These are phyloP conservation scores for Rotaria socialis DNA, from an alignment of 2,888 invertebrate genomes.

Conservation along the genomic window DNA sequence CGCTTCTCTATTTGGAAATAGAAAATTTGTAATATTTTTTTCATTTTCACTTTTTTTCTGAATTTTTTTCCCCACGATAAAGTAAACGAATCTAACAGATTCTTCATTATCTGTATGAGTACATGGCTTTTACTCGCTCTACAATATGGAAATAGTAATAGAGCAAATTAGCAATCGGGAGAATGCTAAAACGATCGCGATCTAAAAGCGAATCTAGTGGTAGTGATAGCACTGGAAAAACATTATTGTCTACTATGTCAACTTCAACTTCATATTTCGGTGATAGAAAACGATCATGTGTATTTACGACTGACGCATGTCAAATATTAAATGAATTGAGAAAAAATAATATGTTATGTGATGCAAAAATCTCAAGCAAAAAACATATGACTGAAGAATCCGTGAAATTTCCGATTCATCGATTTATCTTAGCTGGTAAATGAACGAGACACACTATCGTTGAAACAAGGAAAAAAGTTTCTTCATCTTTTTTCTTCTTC, in stretches of 20 bases:
- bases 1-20: no score
- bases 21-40: not conserved
- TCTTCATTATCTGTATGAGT: no score
- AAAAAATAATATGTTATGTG: constrained; percentile 37
- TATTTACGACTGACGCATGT: constrained; percentile 20
- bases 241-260: not conserved
- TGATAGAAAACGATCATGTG: not conserved
- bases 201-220: not conserved
- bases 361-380: not conserved
- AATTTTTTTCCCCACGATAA: not conserved
- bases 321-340: constrained; percentile 40
- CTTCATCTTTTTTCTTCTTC: not conserved
- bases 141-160: not conserved
- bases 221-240: not conserved
- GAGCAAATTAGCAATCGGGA: not conserved
- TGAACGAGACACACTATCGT: not conserved
- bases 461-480: not conserved
- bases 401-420: constrained; percentile 39
- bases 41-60: not conserved
- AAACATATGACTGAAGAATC: not conserved
- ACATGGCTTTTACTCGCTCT: no score
- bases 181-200: not conserved
- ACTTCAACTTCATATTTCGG: not conserved
- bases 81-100: not conserved
- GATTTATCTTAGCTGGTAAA: constrained; percentile 40